These are phyloP conservation scores for Lacerta agilis DNA, from an alignment of 2,797 vertebrate genomes.

Conservation along the genomic window DNA sequence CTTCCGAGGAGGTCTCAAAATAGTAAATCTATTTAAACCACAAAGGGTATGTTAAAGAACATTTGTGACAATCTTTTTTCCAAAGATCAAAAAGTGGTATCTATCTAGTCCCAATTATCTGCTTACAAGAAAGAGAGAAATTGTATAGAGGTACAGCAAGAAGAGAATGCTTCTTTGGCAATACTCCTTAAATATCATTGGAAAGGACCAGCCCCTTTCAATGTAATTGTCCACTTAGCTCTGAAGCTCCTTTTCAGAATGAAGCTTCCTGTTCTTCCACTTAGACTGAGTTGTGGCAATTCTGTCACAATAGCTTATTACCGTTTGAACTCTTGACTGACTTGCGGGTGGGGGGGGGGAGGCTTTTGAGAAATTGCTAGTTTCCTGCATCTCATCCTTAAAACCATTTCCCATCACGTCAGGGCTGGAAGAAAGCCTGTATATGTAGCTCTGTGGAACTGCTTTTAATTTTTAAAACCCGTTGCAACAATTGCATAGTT, in stretches of 20 bases:
- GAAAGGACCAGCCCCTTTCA: background rate
- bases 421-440: constrained; percentile 1
- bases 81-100: background rate
- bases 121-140: background rate
- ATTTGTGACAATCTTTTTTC: background rate
- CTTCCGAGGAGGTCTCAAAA: background rate
- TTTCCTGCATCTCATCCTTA: background rate
- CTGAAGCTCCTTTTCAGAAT: constrained; percentile 6
- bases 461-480: background rate
- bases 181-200: background rate
- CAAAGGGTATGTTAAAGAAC: background rate
- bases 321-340: fast-evolving
- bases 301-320: background rate
- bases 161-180: background rate
- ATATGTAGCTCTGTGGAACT: background rate
- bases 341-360: background rate
- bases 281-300: background rate
- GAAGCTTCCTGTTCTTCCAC: constrained; percentile 14
- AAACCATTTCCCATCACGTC: constrained; percentile 4
- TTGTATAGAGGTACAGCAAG: background rate
- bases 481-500: background rate
- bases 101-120: background rate
- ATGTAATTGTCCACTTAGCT: constrained; percentile 25
- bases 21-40: background rate
- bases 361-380: background rate